Evolutionary conservation across 2,113 vertebrate genomes (phyloP).

Genomic region (Alosa alosa): DNA sequence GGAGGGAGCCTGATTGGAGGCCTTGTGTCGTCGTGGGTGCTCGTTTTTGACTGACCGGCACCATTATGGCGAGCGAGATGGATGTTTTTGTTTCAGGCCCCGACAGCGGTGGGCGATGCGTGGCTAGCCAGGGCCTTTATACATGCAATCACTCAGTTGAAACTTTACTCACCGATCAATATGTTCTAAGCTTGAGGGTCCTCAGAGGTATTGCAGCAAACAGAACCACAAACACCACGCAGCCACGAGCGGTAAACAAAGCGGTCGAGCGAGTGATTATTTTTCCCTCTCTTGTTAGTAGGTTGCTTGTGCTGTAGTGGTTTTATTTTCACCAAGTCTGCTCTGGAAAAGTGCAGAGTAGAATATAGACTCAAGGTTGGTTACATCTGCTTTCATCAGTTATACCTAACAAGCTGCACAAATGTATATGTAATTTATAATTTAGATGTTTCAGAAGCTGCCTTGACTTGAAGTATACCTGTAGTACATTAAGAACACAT

Average conservation of each 20-base stretch:
- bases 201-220: constrained; percentile 61
- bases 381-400: not conserved
- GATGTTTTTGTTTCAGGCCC: constrained; percentile 56
- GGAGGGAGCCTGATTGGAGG: constrained; percentile 3
- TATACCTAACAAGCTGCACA: not conserved
- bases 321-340: not conserved
- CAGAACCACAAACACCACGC: constrained; percentile 60
- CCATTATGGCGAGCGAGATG: constrained; percentile 54
- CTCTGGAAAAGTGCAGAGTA: not conserved
- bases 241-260: constrained; percentile 45
- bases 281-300: not conserved
- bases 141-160: constrained; percentile 61
- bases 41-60: constrained; percentile 48
- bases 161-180: constrained; percentile 75
- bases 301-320: not conserved
- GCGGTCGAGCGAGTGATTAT: constrained; percentile 3
- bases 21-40: not conserved
- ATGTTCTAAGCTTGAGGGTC: constrained; percentile 54
- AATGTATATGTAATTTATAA: not conserved
- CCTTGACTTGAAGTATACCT: not conserved
- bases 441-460: not conserved
- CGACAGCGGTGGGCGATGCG: constrained; percentile 51
- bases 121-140: constrained; percentile 60
- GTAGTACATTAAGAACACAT: not conserved
- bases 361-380: not conserved